Percentiles rank a stretch among this genome's conserved stretches.
These are phyloP conservation scores for Phrynocephalus forsythii DNA, from an alignment of 2,797 vertebrate species.

Conservation along the genomic window DNA sequence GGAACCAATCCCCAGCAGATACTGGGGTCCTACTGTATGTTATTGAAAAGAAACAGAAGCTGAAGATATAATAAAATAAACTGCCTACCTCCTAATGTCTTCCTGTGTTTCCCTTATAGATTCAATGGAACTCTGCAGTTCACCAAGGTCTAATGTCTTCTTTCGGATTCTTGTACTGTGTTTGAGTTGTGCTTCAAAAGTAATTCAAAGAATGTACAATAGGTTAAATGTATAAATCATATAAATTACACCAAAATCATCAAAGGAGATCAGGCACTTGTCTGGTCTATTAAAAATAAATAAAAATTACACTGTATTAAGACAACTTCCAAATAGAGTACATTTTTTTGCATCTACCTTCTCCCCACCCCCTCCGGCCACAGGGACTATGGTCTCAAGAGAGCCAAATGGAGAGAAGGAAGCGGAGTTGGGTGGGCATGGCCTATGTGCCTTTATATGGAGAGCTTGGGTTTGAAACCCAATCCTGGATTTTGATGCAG, in stretches of 20 bases:
- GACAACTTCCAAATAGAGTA: no score
- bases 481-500: no score
- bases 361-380: no score
- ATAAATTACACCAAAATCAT: constrained; percentile 1
- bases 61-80: not conserved
- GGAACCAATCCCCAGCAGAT: no score
- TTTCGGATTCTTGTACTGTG: constrained; percentile 90
- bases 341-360: no score
- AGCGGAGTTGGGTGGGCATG: no score
- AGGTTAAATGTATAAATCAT: constrained; percentile 18
- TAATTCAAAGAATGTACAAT: constrained; percentile 46
- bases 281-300: not conserved
- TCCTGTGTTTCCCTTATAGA: constrained; percentile 95
- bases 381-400: no score
- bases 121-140: constrained; percentile 96
- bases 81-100: constrained; percentile 92
- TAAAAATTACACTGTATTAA: no score
- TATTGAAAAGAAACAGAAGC: not conserved
- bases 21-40: no score
- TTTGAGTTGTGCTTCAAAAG: constrained; percentile 87
- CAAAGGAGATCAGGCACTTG: not conserved
- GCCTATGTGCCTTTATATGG: no score
- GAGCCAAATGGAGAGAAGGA: no score
- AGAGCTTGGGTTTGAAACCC: no score
- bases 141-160: constrained; percentile 91